phyloP scores from a whole-genome alignment of 2,113 vertebrate species.

The Varanus salvator region DNA sequence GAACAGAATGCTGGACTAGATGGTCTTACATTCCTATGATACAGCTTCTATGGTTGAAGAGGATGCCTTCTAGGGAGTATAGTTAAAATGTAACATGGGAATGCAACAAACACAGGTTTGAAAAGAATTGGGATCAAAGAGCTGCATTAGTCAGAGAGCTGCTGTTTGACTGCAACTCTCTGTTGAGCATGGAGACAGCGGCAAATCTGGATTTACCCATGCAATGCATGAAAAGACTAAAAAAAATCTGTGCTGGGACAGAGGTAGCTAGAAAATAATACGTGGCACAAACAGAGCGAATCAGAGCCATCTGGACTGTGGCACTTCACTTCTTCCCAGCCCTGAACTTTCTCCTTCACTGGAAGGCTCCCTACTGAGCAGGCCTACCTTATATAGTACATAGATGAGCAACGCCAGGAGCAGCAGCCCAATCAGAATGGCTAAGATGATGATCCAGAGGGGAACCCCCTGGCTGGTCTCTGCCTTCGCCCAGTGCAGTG shows the following conservation, averaged over 20 bases:
- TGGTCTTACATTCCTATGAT: too few relatives aligned
- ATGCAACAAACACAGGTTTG: not conserved
- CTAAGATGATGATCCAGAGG: constrained; percentile 92
- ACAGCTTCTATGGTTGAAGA: too few relatives aligned
- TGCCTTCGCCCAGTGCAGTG: constrained; percentile 87
- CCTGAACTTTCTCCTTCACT: not conserved
- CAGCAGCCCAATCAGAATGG: constrained; percentile 89
- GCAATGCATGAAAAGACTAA: not conserved
- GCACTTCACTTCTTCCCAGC: not conserved
- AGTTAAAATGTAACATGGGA: too few relatives aligned
- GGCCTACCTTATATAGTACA: constrained; percentile 89
- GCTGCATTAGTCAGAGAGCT: not conserved
- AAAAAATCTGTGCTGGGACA: not conserved
- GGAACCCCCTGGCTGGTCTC: constrained; percentile 85
- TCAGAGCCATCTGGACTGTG: not conserved
- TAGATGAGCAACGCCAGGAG: constrained; percentile 92
- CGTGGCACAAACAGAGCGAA: not conserved
- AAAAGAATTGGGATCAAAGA: not conserved
- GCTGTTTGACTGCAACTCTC: not conserved
- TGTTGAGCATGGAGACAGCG: not conserved
- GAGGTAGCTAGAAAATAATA: not conserved
- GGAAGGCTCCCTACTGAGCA: not conserved
- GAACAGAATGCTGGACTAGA: too few relatives aligned
- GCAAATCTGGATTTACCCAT: not conserved
- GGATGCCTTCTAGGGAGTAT: not conserved